phyloP scores from a whole-genome alignment of 2,113 vertebrate species.

The Lynx canadensis region DNA sequence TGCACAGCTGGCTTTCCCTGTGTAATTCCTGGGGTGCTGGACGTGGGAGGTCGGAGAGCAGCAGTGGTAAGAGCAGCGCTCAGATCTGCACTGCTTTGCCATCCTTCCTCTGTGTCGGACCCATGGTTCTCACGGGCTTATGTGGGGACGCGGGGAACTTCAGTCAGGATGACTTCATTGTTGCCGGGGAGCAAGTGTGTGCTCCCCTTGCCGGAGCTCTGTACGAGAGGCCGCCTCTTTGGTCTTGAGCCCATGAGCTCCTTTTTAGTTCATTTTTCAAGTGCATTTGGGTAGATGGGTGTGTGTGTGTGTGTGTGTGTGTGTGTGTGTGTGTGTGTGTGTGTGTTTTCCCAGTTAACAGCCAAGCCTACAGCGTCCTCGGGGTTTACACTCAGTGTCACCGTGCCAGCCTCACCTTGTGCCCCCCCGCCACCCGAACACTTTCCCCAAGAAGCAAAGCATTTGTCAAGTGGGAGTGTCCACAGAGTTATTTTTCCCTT shows the following conservation, averaged over 20 bases:
- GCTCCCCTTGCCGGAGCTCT: neutral
- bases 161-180: neutral
- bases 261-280: neutral
- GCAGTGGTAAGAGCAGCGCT: neutral
- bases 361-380: neutral
- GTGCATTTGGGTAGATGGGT: neutral
- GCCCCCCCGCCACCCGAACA: neutral
- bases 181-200: neutral
- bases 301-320: neutral
- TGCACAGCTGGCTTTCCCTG: neutral
- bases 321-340: neutral
- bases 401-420: neutral
- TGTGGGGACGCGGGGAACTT: neutral
- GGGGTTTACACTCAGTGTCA: neutral
- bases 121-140: neutral
- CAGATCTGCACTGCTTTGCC: neutral
- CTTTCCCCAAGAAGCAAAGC: neutral
- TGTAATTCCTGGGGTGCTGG: neutral
- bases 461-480: neutral
- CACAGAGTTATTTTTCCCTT: neutral
- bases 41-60: accelerated
- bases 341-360: neutral
- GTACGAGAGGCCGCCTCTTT: neutral
- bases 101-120: neutral
- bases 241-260: neutral